Conservation (phyloP, 2,113 vertebrate species). For the Poecile atricapillus region DNA sequence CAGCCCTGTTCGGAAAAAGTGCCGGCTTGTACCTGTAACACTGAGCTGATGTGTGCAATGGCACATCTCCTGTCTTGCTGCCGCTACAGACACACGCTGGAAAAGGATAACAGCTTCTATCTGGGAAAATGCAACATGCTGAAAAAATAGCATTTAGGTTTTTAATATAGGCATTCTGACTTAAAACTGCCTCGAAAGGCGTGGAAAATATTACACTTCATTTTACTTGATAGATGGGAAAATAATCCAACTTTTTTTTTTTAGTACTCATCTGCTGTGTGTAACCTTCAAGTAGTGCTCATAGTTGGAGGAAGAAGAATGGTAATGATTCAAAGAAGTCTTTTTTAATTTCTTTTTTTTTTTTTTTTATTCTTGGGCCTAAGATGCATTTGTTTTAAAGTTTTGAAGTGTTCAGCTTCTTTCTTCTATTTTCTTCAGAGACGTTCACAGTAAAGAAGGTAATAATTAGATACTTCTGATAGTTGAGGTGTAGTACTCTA, state of each 20-base stretch:
- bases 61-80: not conserved
- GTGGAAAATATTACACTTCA: not conserved
- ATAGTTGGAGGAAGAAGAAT: not conserved
- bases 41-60: not conserved
- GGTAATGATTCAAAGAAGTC: not conserved
- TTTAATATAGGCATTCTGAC: not conserved
- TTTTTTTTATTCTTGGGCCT: not conserved
- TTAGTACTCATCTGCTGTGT: not conserved
- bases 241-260: not conserved
- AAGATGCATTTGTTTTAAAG: constrained; percentile 38
- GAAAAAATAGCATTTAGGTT: not conserved
- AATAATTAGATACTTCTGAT: not conserved
- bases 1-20: not conserved
- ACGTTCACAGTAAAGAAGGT: constrained; percentile 54
- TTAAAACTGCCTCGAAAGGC: not conserved
- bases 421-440: constrained; percentile 64
- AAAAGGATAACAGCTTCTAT: not conserved
- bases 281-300: not conserved
- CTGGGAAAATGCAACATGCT: not conserved
- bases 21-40: not conserved
- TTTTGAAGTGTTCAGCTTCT: constrained; percentile 50
- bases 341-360: not conserved
- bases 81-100: not conserved
- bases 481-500: constrained; percentile 49
- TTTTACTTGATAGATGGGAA: not conserved